Evolutionary conservation across 2,113 vertebrate species (phyloP).

Genomic region (Daphoenositta chrysoptera): DNA sequence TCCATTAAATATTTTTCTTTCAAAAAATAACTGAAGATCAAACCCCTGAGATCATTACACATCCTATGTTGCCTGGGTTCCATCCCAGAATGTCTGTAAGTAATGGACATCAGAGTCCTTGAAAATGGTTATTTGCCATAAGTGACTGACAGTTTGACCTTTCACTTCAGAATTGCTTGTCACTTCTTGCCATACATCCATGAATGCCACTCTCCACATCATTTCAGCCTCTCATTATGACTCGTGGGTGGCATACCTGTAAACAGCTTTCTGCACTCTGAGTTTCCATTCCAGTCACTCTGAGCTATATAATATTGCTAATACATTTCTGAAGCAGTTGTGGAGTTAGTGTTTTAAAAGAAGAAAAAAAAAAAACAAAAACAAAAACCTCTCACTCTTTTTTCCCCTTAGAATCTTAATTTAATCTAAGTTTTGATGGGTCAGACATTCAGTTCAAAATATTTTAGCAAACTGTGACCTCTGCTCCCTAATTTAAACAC

Average conservation of each 20-base stretch:
- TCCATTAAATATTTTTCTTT: background rate
- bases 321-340: background rate
- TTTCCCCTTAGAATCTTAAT: background rate
- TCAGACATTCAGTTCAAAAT: background rate
- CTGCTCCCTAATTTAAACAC: background rate
- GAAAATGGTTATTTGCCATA: background rate
- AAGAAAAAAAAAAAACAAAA: background rate
- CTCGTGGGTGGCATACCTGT: background rate
- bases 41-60: background rate
- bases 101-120: background rate
- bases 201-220: background rate
- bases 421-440: background rate
- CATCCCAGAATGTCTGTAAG: background rate
- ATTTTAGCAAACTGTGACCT: background rate
- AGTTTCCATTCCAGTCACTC: background rate
- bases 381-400: background rate
- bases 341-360: background rate
- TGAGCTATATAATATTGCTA: background rate
- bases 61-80: background rate
- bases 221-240: background rate
- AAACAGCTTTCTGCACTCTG: background rate
- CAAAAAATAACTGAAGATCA: background rate
- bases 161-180: background rate
- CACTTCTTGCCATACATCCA: background rate
- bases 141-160: background rate